phyloP scores from a whole-genome alignment of 2,888 invertebrate genomes.

The Liopterus haemorrhoidalis region DNA sequence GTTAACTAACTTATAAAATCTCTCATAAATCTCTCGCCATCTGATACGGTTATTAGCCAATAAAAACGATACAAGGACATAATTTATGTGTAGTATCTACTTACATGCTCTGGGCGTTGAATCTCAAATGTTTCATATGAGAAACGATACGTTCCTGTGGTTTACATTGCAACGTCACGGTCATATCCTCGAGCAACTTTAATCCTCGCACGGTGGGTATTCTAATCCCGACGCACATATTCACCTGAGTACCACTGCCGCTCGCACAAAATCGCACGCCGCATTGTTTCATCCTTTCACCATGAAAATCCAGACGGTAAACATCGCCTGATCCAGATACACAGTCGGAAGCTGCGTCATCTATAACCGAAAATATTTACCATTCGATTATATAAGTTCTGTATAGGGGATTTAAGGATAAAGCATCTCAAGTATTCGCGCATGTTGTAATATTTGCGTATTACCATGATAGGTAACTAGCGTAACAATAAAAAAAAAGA shows the following conservation, averaged over 20 bases:
- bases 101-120: conserved; percentile 38
- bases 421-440: too few relatives aligned
- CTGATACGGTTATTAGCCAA: too few relatives aligned
- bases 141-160: conserved; percentile 50
- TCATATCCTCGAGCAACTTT: conserved; percentile 49
- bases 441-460: too few relatives aligned
- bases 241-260: conserved; percentile 30
- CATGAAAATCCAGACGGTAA: conserved; percentile 46
- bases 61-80: too few relatives aligned
- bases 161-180: conserved; percentile 52
- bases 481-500: too few relatives aligned
- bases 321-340: conserved; percentile 33
- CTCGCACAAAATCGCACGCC: conserved; percentile 48
- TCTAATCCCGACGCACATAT: conserved; percentile 51
- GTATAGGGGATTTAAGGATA: too few relatives aligned
- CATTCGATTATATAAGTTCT: too few relatives aligned
- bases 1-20: too few relatives aligned
- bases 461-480: too few relatives aligned
- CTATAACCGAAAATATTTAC: too few relatives aligned
- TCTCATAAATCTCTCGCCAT: too few relatives aligned
- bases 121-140: conserved; percentile 45
- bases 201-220: conserved; percentile 52
- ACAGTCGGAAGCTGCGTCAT: conserved; percentile 39
- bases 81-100: conserved; percentile 26
- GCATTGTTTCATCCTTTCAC: conserved; percentile 48